Evolutionary conservation across 2,113 vertebrate genomes (phyloP), one percentile per base, ranked within the genome.

Genomic region (Ranitomeya imitator): DNA sequence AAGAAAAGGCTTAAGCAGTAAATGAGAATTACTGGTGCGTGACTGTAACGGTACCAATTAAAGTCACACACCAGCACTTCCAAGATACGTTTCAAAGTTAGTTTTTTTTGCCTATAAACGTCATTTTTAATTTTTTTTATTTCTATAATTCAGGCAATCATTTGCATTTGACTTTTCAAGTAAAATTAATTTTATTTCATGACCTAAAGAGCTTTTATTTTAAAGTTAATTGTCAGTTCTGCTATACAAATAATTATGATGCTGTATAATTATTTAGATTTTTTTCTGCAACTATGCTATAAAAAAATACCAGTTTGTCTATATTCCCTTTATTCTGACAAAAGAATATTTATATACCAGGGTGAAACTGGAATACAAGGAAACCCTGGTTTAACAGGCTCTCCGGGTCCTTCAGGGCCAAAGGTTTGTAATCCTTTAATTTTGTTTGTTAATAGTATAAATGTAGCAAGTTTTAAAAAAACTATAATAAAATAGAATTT

Each of bases 361-460:
- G 97, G 97, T 89, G 95, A 96, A 61, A 59, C 1, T 21, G 97
- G 96, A 4, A 86, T 92, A 5, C 91, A 92, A 21, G 97, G 97
- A 67, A 94, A 90, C 31, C 90, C 93, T 0, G 97, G 97, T 18
- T 89, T 91, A 65, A 92, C 95, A 0, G 97, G 97, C 31, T 81
- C 77, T 0, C 92, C 95, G 55, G 96, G 97, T 60, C 87, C 90
- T 0, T 61, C 26, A 0, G 97, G 97, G 21, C 91, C 92, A 19
- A 97, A 97, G 94, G 97, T 97, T 31, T 90, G 55, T 79, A 78
- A 37, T 52, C 11, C n/a, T 37, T 73, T 31, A 3, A 9, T 0
- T 37, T 7, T 16, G 21, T 15, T 6, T 16, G 8, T 73, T 12
- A 71, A 31, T 15, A 14, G 23, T 37, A 5, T 73, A 37, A 16